Percentiles rank a stretch among this genome's conserved stretches.
Conservation (phyloP, 2,888 invertebrate genomes). For the Adelognathus sp. region DNA sequence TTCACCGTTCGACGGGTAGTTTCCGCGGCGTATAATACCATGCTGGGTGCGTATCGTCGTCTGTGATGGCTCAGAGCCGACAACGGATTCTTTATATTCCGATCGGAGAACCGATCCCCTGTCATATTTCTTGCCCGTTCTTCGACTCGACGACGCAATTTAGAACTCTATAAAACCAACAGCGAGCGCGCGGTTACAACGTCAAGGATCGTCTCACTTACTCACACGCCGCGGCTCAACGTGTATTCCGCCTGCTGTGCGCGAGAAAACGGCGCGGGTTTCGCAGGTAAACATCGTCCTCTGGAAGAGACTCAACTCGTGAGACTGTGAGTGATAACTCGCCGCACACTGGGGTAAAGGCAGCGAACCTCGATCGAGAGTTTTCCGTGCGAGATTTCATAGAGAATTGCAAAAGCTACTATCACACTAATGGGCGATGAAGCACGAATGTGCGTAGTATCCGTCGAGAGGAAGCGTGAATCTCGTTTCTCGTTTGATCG, state of each 20-base stretch:
- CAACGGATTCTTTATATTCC: conserved; percentile 72
- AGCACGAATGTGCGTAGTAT: no score
- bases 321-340: no score
- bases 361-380: no score
- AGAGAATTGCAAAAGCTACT: no score
- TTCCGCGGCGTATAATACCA: background rate
- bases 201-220: background rate
- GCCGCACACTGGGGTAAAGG: no score
- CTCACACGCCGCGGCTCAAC: conserved; percentile 11
- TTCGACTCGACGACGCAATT: conserved; percentile 72
- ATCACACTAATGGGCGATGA: no score
- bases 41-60: background rate
- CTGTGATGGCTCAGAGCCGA: conserved; percentile 37
- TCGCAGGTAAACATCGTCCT: background rate
- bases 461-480: conserved; percentile 17
- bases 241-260: conserved; percentile 13
- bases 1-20: background rate
- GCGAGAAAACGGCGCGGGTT: background rate
- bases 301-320: no score
- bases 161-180: conserved; percentile 65
- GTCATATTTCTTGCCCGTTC: conserved; percentile 75
- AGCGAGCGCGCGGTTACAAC: conserved; percentile 1
- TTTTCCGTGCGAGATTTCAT: no score
- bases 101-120: conserved; percentile 72
- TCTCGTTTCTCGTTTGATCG: background rate